Base-by-base conservation (phyloP, 2,113 vertebrate species). In the Bubo scandiacus region DNA sequence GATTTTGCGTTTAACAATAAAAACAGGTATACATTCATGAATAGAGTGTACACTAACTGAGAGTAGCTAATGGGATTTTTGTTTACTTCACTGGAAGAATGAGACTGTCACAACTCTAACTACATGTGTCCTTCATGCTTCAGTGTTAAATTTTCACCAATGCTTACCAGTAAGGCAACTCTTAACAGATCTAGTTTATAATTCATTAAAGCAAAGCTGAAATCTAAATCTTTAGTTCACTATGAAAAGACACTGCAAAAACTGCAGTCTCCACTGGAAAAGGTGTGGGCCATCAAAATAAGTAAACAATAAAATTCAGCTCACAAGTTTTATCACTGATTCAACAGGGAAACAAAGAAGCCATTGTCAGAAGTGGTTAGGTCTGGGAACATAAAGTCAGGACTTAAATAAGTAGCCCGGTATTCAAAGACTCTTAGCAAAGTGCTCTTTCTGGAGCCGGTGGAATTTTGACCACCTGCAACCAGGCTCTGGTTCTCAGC, bases 331-430 rank as follows among this genome's bases (percentile, higher is more conserved):
- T 95, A 96, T 91, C 94, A 73, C 67, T 86, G 81, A 88, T 91
- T 97, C 95, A 97, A 94, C 74, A 95, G 54, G 55, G 89, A 93
- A 96, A 97, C 94, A 96, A 97, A 95, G 94, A 92, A 80, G 84
- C 70, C 62, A 91, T 95, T 97, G 91, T 97, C 86, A 95, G 57
- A 85, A 91, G 91, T 86, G 79, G 91, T 86, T 91, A 90, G 0
- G 5, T 86, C 92, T 96, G 71, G 73, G 85, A 96, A 92, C 81
- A 61, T 40, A 68, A 85, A 94, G 87, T 94, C 87, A 77, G 65
- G 74, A 73, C 81, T 90, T 91, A 89, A 78, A 68, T 34, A 95
- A 90, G 80, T 75, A 82, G 67, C n/a, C 55, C 0, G 0, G 77
- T 80, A 83, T 79, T 90, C 78, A 88, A 89, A 94, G 73, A 84